Base-by-base conservation (phyloP, 1,140 invertebrate species). In the Lordiphosa mommai region DNA sequence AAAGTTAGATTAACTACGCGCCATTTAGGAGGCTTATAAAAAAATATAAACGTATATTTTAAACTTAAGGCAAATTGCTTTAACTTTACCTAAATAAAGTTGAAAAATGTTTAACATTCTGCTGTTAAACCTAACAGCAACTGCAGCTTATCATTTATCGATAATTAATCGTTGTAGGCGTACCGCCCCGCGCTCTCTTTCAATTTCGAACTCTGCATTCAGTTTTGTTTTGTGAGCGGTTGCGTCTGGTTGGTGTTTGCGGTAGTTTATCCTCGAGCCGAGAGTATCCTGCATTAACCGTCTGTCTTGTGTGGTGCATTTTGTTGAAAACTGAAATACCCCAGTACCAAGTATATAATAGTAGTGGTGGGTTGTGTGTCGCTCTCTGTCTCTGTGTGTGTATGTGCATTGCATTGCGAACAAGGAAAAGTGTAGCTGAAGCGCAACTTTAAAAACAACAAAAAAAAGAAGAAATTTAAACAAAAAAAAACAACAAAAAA, bases 381-480 rank as follows among this genome's bases (percentile, higher is more conserved):
- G 46, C 63, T 72, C 50, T 61, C 58, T 65, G 56, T 71, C 37
- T 57, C 36, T 69, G 60, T 76, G 49, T 61, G 61, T 65, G 61
- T 49, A 34, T 44, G 56, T 70, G 66, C 66, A 70, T 69, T 65
- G n/a, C n/a, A n/a, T 50, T 47, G 27, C 32, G 66, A 70, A 70
- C 60, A 72, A 80, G 74, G 74, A 80, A 79, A 80, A 80, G 77
- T 84, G 71, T 67, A 3, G 67, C 61, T 51, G 61, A 71, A 84
- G 57, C 67, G 63, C 60, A 70, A 72, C 63, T 64, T 84, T 43
- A 49, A 66, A 55, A 46, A 52, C 61, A 61, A 57, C 36, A 61
- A 60, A 50, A 71, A 40, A 47, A 40, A 51, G 12, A 43, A 20
- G 27, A 43, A 8, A 32, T 43, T 32, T 7, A 36, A 55, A 27